phyloP scores from a whole-genome alignment of 2,113 vertebrate species.

The Nannobrachium achirus region DNA sequence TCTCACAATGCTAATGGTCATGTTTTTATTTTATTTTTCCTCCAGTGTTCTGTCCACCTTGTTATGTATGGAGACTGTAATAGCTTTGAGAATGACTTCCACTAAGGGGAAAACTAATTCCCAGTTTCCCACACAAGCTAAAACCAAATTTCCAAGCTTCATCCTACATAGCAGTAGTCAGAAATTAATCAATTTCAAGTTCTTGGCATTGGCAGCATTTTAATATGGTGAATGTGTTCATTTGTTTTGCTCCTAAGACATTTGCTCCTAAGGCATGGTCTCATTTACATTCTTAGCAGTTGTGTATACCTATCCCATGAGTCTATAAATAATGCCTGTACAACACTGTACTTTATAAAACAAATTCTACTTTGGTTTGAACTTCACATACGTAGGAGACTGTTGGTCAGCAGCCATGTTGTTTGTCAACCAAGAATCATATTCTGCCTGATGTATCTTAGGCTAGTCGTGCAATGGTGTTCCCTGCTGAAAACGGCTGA shows the following conservation, averaged over 20 bases:
- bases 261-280: background rate
- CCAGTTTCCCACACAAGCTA: too few relatives aligned
- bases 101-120: too few relatives aligned
- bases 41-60: background rate
- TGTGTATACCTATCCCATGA: background rate
- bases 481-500: too few relatives aligned
- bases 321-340: background rate
- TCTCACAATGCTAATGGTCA: conserved; percentile 78
- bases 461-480: too few relatives aligned
- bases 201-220: too few relatives aligned
- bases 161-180: too few relatives aligned
- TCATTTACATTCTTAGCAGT: background rate
- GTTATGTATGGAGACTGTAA: background rate
- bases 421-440: too few relatives aligned
- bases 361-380: background rate
- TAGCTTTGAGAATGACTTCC: background rate
- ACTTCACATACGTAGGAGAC: background rate
- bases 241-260: too few relatives aligned
- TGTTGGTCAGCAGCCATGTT: background rate
- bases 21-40: conserved; percentile 24
- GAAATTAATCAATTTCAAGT: too few relatives aligned
- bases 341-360: background rate
- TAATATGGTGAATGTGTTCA: too few relatives aligned
- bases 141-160: too few relatives aligned
- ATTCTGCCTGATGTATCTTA: too few relatives aligned